These are phyloP conservation scores for Danio choprae DNA, from an alignment of 2,797 vertebrate genomes.

Conservation along the genomic window DNA sequence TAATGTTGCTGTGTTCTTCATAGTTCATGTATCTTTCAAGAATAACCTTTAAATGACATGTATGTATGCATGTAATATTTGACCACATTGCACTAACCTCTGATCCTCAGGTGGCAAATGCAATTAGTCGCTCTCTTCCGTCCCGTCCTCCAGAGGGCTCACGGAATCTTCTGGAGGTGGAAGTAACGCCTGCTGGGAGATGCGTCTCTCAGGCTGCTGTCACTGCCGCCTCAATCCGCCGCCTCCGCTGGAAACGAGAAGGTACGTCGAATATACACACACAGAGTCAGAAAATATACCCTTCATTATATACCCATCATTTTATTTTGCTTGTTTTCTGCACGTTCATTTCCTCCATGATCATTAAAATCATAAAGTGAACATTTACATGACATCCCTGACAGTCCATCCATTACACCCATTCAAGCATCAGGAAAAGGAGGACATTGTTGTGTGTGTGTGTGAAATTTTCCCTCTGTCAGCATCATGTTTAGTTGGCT, in stretches of 20 bases:
- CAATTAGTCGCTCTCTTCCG: constrained; percentile 95
- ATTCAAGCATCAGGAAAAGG: background rate
- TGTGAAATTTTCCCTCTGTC: background rate
- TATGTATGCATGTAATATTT: background rate
- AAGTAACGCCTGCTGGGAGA: constrained; percentile 93
- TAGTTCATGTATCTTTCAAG: background rate
- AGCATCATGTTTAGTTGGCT: constrained; percentile 36
- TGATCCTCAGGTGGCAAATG: constrained; percentile 88
- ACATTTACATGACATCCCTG: background rate
- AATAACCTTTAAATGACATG: background rate
- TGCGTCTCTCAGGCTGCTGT: constrained; percentile 95
- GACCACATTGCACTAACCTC: background rate
- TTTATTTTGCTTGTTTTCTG: background rate
- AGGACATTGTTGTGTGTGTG: constrained; percentile 6
- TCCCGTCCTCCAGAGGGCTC: constrained; percentile 89
- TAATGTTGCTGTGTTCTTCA: too few species aligned
- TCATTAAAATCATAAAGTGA: background rate
- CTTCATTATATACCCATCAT: background rate
- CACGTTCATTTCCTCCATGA: background rate
- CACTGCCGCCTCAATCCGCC: constrained; percentile 96
- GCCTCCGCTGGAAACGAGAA: constrained; percentile 98
- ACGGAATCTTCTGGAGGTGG: constrained; percentile 92
- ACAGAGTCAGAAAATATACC: background rate
- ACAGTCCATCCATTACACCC: constrained; percentile 10
- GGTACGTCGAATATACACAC: constrained; percentile 73